A percentile compares a stretch with the other conserved stretches of the same genome.
Conservation (phyloP, 2,113 vertebrate species). For the Poicephalus gulielmi region DNA sequence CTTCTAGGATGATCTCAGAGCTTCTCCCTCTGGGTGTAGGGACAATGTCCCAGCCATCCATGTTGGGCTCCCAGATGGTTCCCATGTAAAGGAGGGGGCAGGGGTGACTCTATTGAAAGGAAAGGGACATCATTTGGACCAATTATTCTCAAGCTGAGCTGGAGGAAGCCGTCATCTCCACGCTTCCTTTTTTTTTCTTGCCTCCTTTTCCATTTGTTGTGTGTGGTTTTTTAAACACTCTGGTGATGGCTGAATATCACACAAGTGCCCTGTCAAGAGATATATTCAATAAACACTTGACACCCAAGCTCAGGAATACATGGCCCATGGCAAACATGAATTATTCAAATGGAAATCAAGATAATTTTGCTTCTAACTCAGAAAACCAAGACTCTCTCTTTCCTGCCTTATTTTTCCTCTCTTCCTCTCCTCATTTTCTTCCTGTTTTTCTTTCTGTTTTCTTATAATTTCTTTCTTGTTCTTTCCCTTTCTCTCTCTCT, state of each 20-base stretch:
- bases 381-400: conserved; percentile 67
- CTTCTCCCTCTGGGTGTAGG: background rate
- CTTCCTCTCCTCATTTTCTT: conserved; percentile 8
- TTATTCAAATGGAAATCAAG: conserved; percentile 78
- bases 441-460: background rate
- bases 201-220: conserved; percentile 53
- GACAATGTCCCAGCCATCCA: background rate
- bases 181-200: background rate
- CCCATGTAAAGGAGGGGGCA: background rate
- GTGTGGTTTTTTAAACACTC: conserved; percentile 38
- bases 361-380: conserved; percentile 77
- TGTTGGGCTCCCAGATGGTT: background rate
- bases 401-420: conserved; percentile 45
- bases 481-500: background rate
- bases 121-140: conserved; percentile 71
- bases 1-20: background rate
- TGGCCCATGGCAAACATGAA: conserved; percentile 79
- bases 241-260: conserved; percentile 63
- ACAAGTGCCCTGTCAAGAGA: conserved; percentile 74
- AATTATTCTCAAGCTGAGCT: conserved; percentile 76
- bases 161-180: conserved; percentile 35
- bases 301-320: conserved; percentile 76
- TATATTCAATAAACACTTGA: conserved; percentile 76
- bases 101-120: background rate
- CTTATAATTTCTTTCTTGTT: background rate